Evolutionary conservation across 2,888 invertebrate species (phyloP).

Genomic region (Phortica magna): DNA sequence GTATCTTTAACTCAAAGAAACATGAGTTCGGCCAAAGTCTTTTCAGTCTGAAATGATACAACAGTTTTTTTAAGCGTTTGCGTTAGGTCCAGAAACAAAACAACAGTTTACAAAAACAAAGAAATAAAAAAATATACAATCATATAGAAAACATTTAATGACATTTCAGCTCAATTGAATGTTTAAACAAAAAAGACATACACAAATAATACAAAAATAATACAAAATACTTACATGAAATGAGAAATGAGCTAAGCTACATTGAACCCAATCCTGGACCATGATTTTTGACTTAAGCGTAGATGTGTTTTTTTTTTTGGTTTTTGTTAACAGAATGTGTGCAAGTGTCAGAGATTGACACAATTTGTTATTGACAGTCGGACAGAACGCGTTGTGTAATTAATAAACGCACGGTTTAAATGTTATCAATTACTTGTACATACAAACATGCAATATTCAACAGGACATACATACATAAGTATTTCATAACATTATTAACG

Average conservation of each 20-base stretch:
- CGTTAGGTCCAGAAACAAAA: not conserved
- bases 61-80: conserved; percentile 27
- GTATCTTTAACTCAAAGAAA: conserved; percentile 60
- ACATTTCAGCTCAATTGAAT: not conserved
- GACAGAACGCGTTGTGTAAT: not conserved
- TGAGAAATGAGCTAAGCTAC: not conserved
- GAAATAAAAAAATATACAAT: not conserved
- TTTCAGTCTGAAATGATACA: conserved; percentile 84
- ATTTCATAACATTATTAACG: not conserved
- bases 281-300: too few relatives aligned
- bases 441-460: not conserved
- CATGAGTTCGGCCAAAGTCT: conserved; percentile 86
- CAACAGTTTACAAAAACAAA: not conserved
- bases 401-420: too few relatives aligned
- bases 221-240: not conserved
- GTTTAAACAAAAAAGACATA: not conserved
- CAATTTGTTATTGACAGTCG: not conserved
- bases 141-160: not conserved
- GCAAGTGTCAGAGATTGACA: not conserved
- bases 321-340: not conserved
- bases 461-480: not conserved
- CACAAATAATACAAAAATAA: not conserved
- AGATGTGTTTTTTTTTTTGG: not conserved
- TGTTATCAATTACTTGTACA: not conserved
- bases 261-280: too few relatives aligned